These are phyloP conservation scores for Zaprionus africanus DNA, from an alignment of 1,140 invertebrate genomes.

Conservation along the genomic window DNA sequence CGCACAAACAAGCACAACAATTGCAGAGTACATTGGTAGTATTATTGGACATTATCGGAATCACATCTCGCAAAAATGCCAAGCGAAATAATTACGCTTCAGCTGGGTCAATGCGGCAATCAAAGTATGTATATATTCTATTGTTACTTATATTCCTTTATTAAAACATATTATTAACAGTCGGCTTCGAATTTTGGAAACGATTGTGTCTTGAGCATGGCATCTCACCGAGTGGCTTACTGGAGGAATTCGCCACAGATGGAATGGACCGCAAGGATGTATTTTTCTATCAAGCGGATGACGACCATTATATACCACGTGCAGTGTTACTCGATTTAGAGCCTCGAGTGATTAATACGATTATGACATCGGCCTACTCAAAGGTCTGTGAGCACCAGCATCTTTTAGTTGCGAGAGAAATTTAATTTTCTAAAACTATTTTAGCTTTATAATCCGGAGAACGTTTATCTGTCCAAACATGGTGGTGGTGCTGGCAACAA, in stretches of 20 bases:
- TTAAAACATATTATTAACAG: conserved; percentile 85
- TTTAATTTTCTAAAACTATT: neutral
- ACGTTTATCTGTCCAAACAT: conserved; percentile 98
- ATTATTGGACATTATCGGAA: conserved; percentile 11
- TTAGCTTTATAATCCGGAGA: conserved; percentile 98
- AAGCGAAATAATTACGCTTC: conserved; percentile 99
- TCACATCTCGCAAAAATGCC: conserved; percentile 89
- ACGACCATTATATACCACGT: conserved; percentile 99
- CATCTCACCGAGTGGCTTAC: conserved; percentile 97
- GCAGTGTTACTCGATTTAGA: conserved; percentile 98
- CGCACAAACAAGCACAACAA: conserved; percentile 4
- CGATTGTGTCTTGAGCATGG: conserved; percentile 99
- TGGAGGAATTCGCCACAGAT: conserved; percentile 97
- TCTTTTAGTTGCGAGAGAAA: neutral
- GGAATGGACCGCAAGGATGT: conserved; percentile 98
- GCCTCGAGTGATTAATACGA: conserved; percentile 98
- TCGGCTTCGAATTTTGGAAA: conserved; percentile 99
- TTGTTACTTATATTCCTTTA: neutral
- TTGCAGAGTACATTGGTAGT: neutral
- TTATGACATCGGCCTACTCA: conserved; percentile 97
- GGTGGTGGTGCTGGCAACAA: conserved; percentile 99
- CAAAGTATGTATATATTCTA: conserved; percentile 90
- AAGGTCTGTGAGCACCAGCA: conserved; percentile 87
- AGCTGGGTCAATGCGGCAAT: conserved; percentile 99
- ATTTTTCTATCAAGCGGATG: conserved; percentile 99